These are phyloP conservation scores for Oenanthe oenanthe DNA, from an alignment of 2,113 vertebrate genomes.

Conservation along the genomic window DNA sequence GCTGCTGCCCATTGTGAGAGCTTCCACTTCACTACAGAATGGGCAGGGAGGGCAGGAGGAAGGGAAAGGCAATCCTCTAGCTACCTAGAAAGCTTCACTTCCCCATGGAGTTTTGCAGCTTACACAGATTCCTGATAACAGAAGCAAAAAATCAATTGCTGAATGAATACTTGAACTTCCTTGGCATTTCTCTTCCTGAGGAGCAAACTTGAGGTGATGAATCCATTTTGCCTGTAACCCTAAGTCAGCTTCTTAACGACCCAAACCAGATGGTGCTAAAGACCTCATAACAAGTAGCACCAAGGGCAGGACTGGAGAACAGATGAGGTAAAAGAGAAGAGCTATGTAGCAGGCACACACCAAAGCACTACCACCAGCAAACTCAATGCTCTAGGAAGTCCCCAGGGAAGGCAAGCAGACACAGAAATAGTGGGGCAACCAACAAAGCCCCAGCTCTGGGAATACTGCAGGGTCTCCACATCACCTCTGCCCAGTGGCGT, in stretches of 20 bases:
- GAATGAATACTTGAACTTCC: background rate
- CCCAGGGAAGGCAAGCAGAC: rapidly evolving
- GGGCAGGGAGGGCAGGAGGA: background rate
- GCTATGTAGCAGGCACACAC: background rate
- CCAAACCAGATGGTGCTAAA: background rate
- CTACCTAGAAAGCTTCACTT: background rate
- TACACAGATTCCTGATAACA: background rate
- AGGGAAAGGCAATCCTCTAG: conserved; percentile 16
- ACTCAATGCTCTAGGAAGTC: background rate
- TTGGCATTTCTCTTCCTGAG: background rate
- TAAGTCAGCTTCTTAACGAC: background rate
- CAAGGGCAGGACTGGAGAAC: background rate
- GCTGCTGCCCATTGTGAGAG: background rate
- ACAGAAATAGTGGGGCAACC: background rate
- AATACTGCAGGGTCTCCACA: background rate
- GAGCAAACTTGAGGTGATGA: background rate
- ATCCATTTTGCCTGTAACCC: background rate
- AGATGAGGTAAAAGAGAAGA: background rate
- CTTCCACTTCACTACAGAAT: background rate
- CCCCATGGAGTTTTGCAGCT: background rate
- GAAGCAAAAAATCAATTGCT: background rate
- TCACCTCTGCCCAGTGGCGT: rapidly evolving
- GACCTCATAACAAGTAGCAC: background rate
- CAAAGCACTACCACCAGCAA: background rate
- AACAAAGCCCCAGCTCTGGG: background rate